Evolutionary conservation across 2,888 invertebrate species (phyloP).

Genomic region (Frankliniella intonsa): DNA sequence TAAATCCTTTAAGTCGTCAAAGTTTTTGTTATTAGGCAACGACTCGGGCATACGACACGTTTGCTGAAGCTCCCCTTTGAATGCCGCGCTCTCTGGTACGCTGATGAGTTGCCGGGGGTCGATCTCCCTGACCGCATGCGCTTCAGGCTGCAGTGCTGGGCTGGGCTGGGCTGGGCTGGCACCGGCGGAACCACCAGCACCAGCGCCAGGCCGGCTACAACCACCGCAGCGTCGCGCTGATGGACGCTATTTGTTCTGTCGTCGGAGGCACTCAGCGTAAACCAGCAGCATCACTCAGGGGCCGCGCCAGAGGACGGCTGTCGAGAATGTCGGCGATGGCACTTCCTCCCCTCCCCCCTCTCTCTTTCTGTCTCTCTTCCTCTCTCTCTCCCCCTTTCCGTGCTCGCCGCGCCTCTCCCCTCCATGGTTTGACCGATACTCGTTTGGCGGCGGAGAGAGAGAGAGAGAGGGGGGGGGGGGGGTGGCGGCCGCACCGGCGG

Average conservation of each 20-base stretch:
- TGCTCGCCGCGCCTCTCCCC: neutral
- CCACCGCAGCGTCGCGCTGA: conserved; percentile 3
- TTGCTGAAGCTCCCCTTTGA: neutral
- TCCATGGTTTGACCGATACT: neutral
- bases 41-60: too few relatives aligned
- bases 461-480: neutral
- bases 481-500: neutral
- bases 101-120: neutral
- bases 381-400: neutral
- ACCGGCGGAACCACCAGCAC: too few relatives aligned
- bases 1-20: too few relatives aligned
- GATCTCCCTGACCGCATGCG: too few relatives aligned
- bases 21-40: too few relatives aligned
- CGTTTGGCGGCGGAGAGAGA: neutral
- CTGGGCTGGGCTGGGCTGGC: too few relatives aligned
- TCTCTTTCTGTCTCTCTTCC: neutral
- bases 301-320: neutral
- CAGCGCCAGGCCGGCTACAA: neutral
- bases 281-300: conserved; percentile 21
- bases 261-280: conserved; percentile 16
- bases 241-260: conserved; percentile 26
- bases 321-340: conserved; percentile 6
- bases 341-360: neutral
- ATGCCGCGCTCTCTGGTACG: neutral
- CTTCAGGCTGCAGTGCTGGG: too few relatives aligned